A percentile compares a stretch with the other conserved stretches of the same genome.
Evolutionary conservation across 1,140 invertebrate species (phyloP).

Genomic region (Lucilia sericata): DNA sequence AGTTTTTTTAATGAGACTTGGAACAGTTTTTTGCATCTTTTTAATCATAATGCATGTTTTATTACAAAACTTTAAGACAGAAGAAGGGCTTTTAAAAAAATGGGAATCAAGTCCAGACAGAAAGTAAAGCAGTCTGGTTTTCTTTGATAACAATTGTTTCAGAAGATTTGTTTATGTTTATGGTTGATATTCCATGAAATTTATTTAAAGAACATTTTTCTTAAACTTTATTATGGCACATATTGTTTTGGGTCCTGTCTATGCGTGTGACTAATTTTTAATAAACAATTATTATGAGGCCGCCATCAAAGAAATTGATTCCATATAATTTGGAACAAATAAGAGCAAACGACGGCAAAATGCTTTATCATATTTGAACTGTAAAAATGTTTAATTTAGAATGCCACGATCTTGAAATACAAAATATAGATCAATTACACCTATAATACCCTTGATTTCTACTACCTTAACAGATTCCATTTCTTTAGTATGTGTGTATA

Average conservation of each 20-base stretch:
- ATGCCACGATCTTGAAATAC: no score
- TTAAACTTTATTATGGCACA: not conserved
- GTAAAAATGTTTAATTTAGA: no score
- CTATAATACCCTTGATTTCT: not conserved
- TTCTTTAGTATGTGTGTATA: not conserved
- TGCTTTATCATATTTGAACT: no score
- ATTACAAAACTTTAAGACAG: no score
- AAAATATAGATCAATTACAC: not conserved
- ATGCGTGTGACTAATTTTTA: not conserved
- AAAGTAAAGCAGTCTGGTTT: not conserved
- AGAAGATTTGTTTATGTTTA: not conserved
- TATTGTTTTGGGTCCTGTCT: not conserved
- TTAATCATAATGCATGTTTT: conserved; percentile 1
- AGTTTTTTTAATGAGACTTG: not conserved
- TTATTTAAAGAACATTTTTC: not conserved
- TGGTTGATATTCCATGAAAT: conserved; percentile 3
- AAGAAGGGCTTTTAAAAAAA: not conserved
- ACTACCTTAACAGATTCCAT: not conserved
- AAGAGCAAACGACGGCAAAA: no score
- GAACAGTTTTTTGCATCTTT: not conserved
- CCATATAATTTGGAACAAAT: not conserved
- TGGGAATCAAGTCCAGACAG: not conserved
- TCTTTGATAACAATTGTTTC: not conserved
- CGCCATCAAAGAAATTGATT: not conserved
- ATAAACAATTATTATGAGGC: no score